Evolutionary conservation across 2,888 invertebrate genomes (phyloP).

Genomic region (Lepidonotus clava): DNA sequence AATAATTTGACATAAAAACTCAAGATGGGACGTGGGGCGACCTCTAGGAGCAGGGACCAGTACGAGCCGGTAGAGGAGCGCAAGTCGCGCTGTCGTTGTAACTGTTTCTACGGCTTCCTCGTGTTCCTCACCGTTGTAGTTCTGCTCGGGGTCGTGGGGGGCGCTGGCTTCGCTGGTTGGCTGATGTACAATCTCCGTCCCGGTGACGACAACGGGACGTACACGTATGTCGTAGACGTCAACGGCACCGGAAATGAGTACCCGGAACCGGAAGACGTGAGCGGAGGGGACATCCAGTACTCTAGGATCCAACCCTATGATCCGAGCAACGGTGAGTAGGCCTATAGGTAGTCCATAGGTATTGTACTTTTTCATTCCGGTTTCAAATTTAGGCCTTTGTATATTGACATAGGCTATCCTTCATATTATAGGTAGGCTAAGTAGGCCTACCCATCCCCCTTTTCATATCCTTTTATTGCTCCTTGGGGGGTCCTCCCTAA

Average conservation of each 20-base stretch:
- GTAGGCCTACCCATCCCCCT: too few relatives aligned
- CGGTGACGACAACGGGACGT: background rate
- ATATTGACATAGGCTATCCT: too few relatives aligned
- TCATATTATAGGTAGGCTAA: too few relatives aligned
- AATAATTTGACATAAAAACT: background rate
- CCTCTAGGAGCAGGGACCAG: conserved; percentile 24
- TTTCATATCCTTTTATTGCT: too few relatives aligned
- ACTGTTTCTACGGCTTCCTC: conserved; percentile 41
- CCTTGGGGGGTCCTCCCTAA: too few relatives aligned
- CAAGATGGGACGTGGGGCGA: conserved; percentile 19
- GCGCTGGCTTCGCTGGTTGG: conserved; percentile 33
- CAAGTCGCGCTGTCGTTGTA: background rate
- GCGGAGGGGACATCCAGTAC: conserved; percentile 25
- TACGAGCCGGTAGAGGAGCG: conserved; percentile 31
- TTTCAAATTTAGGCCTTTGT: too few relatives aligned
- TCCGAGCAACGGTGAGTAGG: conserved; percentile 31
- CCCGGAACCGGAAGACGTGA: background rate
- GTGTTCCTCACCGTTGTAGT: conserved; percentile 12
- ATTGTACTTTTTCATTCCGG: too few relatives aligned
- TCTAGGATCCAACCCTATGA: conserved; percentile 29
- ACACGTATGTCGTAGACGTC: background rate
- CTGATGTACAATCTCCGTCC: background rate
- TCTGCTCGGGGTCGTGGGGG: background rate
- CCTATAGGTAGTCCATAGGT: too few relatives aligned
- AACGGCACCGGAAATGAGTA: conserved; percentile 8